These are phyloP conservation scores for Aromia moschata DNA, from an alignment of 2,888 invertebrate species.

Conservation along the genomic window DNA sequence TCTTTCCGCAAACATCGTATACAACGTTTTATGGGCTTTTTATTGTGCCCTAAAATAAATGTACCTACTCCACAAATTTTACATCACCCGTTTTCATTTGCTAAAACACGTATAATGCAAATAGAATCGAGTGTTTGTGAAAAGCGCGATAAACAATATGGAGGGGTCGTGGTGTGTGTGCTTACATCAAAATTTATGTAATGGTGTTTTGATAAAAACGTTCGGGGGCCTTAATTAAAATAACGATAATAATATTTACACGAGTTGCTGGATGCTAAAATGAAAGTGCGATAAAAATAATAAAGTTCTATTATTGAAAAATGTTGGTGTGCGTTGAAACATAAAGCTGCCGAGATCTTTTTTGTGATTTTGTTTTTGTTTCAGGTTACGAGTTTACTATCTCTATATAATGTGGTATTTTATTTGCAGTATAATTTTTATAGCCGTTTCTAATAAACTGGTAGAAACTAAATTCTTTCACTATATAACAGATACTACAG, in stretches of 20 bases:
- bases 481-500: no score
- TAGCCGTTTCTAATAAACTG: no score
- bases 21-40: slow-evolving; percentile 38
- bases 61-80: slow-evolving; percentile 23
- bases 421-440: no score
- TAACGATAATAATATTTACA: slow-evolving; percentile 22
- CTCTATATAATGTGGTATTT: no score
- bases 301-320: not conserved
- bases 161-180: slow-evolving; percentile 21
- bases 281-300: not conserved
- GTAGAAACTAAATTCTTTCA: no score
- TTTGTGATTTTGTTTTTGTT: no score
- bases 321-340: no score
- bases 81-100: slow-evolving; percentile 32
- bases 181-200: slow-evolving; percentile 32
- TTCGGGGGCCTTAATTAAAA: slow-evolving; percentile 21
- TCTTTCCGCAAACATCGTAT: slow-evolving; percentile 47
- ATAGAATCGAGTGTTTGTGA: slow-evolving; percentile 31
- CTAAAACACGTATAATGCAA: slow-evolving; percentile 27
- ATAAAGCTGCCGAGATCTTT: no score
- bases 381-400: no score
- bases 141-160: slow-evolving; percentile 35
- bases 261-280: not conserved
- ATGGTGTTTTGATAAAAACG: slow-evolving; percentile 27
- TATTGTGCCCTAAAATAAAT: slow-evolving; percentile 31